Evolutionary conservation across 2,888 invertebrate species (phyloP).

Genomic region (Campoplex nolae): DNA sequence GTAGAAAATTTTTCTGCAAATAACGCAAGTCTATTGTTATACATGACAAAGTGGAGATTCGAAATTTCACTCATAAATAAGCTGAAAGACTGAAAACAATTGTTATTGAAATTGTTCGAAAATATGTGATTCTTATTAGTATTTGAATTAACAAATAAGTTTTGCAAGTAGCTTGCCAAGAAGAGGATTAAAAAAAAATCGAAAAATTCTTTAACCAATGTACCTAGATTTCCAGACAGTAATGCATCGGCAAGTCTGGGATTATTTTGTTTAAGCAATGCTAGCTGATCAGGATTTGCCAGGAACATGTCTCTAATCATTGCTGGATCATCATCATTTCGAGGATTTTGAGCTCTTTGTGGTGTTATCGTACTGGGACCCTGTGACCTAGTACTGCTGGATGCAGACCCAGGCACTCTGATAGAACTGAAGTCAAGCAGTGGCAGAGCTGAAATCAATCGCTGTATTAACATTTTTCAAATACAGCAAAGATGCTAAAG

Average conservation of each 20-base stretch:
- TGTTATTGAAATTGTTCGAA: not conserved
- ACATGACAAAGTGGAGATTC: not conserved
- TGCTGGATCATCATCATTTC: slow-evolving; percentile 92
- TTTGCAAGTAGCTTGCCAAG: too few relatives aligned
- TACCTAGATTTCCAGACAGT: slow-evolving; percentile 92
- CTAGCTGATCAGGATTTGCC: slow-evolving; percentile 95
- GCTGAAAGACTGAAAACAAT: not conserved
- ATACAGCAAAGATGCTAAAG: not conserved
- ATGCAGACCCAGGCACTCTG: slow-evolving; percentile 88
- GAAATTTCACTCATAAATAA: not conserved
- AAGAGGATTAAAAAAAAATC: not conserved
- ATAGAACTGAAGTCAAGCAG: slow-evolving; percentile 94
- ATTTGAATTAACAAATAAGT: not conserved
- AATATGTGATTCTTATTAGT: not conserved
- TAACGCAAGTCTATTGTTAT: slow-evolving; percentile 54
- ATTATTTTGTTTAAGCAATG: slow-evolving; percentile 96
- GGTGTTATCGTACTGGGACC: slow-evolving; percentile 67
- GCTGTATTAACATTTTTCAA: slow-evolving; percentile 1
- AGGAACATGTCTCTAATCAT: slow-evolving; percentile 94
- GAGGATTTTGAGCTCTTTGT: slow-evolving; percentile 79
- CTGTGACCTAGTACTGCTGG: slow-evolving; percentile 74
- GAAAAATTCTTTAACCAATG: slow-evolving; percentile 66
- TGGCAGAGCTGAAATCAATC: slow-evolving; percentile 84
- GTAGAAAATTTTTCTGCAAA: slow-evolving; percentile 90
- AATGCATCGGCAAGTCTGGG: slow-evolving; percentile 96